Conservation (phyloP, 2,888 invertebrate species). For the Monopis laevigella region DNA sequence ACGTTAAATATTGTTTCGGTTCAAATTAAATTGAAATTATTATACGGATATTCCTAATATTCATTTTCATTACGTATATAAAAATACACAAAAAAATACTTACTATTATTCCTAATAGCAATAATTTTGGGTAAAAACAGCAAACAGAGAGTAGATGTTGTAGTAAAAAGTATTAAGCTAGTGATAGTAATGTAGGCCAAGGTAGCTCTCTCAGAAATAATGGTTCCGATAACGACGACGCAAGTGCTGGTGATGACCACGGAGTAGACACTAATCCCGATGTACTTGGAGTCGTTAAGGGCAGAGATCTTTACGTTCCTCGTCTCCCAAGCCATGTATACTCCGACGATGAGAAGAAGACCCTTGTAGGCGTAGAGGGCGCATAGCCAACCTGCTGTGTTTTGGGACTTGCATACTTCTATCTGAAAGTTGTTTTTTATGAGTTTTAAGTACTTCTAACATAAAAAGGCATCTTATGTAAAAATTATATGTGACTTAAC, state of each 20-base stretch:
- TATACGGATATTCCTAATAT: no score
- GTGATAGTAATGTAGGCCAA: slow-evolving; percentile 85
- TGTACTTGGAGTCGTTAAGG: slow-evolving; percentile 92
- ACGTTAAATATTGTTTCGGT: no score
- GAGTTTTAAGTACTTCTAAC: background rate
- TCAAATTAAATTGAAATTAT: no score
- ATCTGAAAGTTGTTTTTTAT: slow-evolving; percentile 68
- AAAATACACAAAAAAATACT: slow-evolving; percentile 28
- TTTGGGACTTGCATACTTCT: slow-evolving; percentile 87
- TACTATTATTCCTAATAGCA: slow-evolving; percentile 73
- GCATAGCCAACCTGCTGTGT: slow-evolving; percentile 90
- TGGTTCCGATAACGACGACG: slow-evolving; percentile 88
- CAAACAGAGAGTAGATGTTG: slow-evolving; percentile 85
- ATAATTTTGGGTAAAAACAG: slow-evolving; percentile 88
- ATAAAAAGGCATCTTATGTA: background rate
- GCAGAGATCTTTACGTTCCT: slow-evolving; percentile 91
- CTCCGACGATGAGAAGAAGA: slow-evolving; percentile 85
- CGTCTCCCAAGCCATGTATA: slow-evolving; percentile 97
- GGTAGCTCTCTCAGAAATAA: slow-evolving; percentile 84
- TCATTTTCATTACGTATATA: no score
- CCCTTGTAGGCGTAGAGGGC: slow-evolving; percentile 92
- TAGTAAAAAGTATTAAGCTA: slow-evolving; percentile 83
- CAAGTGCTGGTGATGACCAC: slow-evolving; percentile 89
- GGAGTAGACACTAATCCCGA: slow-evolving; percentile 91
- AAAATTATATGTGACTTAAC: background rate